Evolutionary conservation across 2,888 invertebrate species (phyloP), one percentile per base, ranked within the genome.

Genomic region (Ptychoptera contaminata): DNA sequence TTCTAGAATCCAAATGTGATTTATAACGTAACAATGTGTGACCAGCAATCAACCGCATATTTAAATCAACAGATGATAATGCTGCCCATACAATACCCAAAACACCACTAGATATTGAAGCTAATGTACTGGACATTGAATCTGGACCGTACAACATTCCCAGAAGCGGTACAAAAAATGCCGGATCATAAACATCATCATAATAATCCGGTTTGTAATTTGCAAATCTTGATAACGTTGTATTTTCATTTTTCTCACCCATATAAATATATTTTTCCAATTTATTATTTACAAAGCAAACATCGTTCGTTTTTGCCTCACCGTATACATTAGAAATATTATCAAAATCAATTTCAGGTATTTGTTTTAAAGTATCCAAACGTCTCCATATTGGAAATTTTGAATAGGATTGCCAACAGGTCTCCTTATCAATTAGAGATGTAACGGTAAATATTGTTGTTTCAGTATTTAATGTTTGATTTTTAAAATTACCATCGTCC

Each of bases 111-210:
- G 80, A 71, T 14, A 78, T 70, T 49, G 87, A 72, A 61, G 75
- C 74, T 53, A 79, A 76, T 46, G 81, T 79, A 14, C 80, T 76
- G 1, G 86, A 76, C 42, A 76, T 71, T 37, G 80, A 77, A 51
- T 84, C 84, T 5, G 85, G 80, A 0, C 80, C 76, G 49, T 90
- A 67, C 38, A 87, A 63, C 56, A 79, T 76, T 49, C 76, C 76
- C 58, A 92, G 73, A 9, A 90, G 60, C 0, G 88, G 84, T 44
- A 91, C 68, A 51, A 88, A 67, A 59, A 90, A 92, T 23, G 79
- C 71, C 2, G 91, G 82, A 65, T 92, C 91, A 54, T 92, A 92
- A 43, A 82, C 67, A 4, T 69, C 62, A 37, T 65, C 59, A 43
- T 55, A 56, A 15, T 59, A 40, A 11, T 53, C 52, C 0, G 57